phyloP scores from a whole-genome alignment of 2,888 invertebrate genomes.

The Lochmaea crataegi region DNA sequence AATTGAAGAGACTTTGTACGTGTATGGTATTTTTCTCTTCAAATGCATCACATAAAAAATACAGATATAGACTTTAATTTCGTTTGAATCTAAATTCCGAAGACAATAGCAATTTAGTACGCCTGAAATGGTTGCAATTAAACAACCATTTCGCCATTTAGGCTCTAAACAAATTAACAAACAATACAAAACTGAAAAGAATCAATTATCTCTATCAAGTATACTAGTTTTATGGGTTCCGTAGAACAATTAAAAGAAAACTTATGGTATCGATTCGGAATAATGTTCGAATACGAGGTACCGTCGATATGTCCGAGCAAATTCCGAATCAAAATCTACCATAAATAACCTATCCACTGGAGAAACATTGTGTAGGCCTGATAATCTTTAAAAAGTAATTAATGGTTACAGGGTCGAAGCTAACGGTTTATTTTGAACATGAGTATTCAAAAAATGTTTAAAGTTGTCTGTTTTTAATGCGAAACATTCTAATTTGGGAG shows the following conservation, averaged over 20 bases:
- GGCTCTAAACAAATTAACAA: slow-evolving; percentile 20
- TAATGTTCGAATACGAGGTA: background rate
- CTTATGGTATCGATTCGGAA: background rate
- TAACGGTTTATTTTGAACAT: too few species aligned
- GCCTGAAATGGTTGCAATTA: slow-evolving; percentile 1
- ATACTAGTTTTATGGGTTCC: slow-evolving; percentile 14
- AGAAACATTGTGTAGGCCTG: too few species aligned
- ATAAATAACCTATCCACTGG: too few species aligned
- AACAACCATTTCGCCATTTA: slow-evolving; percentile 11
- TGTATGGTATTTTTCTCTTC: background rate
- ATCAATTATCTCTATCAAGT: slow-evolving; percentile 12
- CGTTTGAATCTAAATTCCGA: background rate
- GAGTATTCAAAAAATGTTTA: too few species aligned
- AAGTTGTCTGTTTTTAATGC: background rate
- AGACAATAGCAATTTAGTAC: background rate
- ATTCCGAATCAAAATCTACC: background rate
- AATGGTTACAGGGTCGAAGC: too few species aligned
- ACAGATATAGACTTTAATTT: background rate
- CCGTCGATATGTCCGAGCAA: background rate
- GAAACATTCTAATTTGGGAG: slow-evolving; percentile 20
- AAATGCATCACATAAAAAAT: background rate
- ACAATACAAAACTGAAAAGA: slow-evolving; percentile 7
- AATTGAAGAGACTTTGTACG: background rate
- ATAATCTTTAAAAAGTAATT: too few species aligned
- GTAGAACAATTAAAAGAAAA: slow-evolving; percentile 14